These are phyloP conservation scores for Stegostoma tigrinum DNA, from an alignment of 2,113 vertebrate species.

Conservation along the genomic window DNA sequence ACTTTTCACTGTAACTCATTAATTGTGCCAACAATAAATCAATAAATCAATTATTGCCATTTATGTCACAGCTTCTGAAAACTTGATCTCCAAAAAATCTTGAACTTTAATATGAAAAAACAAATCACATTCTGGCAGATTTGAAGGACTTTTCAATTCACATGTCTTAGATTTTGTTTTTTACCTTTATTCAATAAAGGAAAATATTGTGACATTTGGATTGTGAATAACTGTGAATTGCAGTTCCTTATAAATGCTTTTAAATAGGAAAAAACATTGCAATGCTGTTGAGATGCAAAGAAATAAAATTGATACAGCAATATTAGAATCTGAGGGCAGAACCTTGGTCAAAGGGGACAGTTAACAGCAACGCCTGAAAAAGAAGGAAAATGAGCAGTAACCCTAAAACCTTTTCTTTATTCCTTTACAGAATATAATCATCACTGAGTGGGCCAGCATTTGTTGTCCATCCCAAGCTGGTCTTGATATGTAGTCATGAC, in stretches of 20 bases:
- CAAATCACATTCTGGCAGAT: neutral
- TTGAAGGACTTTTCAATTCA: neutral
- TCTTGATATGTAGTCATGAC: too few relatives aligned
- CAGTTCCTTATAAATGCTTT: neutral
- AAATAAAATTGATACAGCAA: neutral
- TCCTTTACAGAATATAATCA: neutral
- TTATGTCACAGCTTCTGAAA: neutral
- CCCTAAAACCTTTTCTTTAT: neutral
- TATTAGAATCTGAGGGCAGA: neutral
- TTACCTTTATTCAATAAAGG: neutral
- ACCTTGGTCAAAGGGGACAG: neutral
- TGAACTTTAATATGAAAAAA: neutral
- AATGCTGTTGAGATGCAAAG: neutral
- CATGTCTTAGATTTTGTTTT: neutral
- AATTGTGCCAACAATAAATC: too few relatives aligned
- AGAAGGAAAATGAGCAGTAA: neutral
- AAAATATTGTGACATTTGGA: neutral
- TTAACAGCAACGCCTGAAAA: neutral
- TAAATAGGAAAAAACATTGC: neutral
- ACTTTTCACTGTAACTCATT: too few relatives aligned
- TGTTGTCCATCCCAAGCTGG: neutral
- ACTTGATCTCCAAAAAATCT: neutral
- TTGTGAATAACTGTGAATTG: neutral
- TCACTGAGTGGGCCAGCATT: neutral
- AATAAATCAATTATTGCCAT: too few relatives aligned